Conservation (phyloP, 1,140 invertebrate species). For the Drosophila quadrilineata region DNA sequence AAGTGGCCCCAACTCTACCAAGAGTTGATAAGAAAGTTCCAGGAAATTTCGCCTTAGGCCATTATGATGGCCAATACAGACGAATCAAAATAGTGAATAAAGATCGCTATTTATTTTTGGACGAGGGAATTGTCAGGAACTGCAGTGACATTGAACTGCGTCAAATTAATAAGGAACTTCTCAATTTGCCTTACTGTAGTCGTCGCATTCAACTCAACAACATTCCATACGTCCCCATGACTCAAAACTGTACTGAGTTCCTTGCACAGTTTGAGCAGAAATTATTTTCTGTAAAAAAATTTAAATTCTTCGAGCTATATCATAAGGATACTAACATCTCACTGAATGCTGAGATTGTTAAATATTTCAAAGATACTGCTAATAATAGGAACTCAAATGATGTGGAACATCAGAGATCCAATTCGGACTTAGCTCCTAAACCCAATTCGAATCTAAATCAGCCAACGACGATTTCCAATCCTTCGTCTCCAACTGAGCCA, state of each 20-base stretch:
- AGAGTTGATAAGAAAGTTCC: background rate
- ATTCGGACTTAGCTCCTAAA: too few species aligned
- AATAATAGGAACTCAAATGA: too few species aligned
- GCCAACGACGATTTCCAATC: too few species aligned
- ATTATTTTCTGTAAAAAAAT: background rate
- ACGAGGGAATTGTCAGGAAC: slow-evolving; percentile 34
- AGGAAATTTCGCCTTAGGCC: background rate
- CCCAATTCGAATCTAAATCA: too few species aligned
- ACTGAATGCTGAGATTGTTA: background rate
- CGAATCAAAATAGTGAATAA: slow-evolving; percentile 33
- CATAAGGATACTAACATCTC: slow-evolving; percentile 12
- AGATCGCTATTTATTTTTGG: slow-evolving; percentile 40
- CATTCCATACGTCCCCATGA: slow-evolving; percentile 19
- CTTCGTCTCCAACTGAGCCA: too few species aligned
- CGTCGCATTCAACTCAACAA: slow-evolving; percentile 40
- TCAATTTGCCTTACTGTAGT: slow-evolving; percentile 32
- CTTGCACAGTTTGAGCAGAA: slow-evolving; percentile 18
- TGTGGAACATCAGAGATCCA: too few species aligned
- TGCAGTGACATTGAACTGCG: slow-evolving; percentile 19
- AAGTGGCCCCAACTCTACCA: background rate
- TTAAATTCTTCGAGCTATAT: slow-evolving; percentile 28
- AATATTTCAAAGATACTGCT: background rate
- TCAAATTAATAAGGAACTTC: slow-evolving; percentile 41
- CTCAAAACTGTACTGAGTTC: slow-evolving; percentile 10
- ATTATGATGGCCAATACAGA: background rate